Conservation (phyloP, 2,888 invertebrate genomes). For the Oxycera nigricornis region DNA sequence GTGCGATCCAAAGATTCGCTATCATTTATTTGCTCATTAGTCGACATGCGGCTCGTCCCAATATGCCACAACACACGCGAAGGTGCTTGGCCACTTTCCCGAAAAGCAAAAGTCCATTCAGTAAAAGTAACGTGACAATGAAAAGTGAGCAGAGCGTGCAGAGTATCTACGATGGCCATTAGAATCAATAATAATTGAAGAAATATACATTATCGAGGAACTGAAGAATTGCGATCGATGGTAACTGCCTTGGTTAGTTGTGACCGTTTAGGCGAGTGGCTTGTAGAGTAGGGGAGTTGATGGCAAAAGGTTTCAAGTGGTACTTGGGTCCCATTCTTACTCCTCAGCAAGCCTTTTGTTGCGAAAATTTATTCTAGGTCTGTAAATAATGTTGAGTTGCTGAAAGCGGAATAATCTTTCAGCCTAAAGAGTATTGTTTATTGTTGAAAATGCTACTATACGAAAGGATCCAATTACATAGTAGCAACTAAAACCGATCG, state of each 20-base stretch:
- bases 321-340: too few species aligned
- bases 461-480: too few species aligned
- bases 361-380: too few species aligned
- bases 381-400: too few species aligned
- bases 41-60: not conserved
- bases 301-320: too few species aligned
- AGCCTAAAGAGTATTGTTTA: too few species aligned
- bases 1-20: not conserved
- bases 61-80: not conserved
- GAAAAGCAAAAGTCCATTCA: not conserved
- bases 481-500: too few species aligned
- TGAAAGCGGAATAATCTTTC: too few species aligned
- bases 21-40: slow-evolving; percentile 14
- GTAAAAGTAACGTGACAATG: not conserved
- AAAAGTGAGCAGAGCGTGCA: not conserved
- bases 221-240: not conserved
- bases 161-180: not conserved
- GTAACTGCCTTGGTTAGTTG: not conserved
- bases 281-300: too few species aligned
- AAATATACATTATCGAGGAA: not conserved
- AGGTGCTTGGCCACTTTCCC: slow-evolving; percentile 10
- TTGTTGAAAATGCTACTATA: too few species aligned
- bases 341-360: too few species aligned
- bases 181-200: not conserved
- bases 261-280: not conserved